Evolutionary conservation across 2,113 vertebrate genomes (phyloP), one percentile per base, ranked within the genome.

Genomic region (Phyllopteryx taeniolatus): DNA sequence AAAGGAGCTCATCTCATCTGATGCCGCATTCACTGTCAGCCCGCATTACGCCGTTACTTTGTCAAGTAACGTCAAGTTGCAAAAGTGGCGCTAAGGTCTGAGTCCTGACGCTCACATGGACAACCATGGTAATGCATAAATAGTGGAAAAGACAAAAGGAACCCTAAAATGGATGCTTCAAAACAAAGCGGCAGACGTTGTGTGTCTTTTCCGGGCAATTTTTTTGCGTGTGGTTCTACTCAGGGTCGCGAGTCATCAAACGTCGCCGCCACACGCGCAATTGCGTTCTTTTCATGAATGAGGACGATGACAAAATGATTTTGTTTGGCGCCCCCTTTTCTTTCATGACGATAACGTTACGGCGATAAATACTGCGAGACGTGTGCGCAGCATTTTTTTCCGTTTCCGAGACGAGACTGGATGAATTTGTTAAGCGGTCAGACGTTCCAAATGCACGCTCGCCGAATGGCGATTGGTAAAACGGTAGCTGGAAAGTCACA

Each of bases 11-110:
- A 9, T 67, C 19, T 15, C 3, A 35, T 60, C 44, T 66, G 73
- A 57, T 71, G 27, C 46, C 22, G 9, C 20, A 44, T 53, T 66
- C 62, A 27, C 46, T 31, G 33, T 60, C 70, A 20, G 15, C 44
- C 31, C n/a, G 31, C 27, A 60, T 80, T 47, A 74, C 22, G 19
- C 15, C 42, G 39, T 35, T 65, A 6, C 62, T 27, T 78, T 69
- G 59, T 69, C n/a, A n/a, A n/a, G n/a, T n/a, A n/a, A n/a, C 31
- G 54, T 68, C 57, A 77, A 72, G 64, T 54, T 66, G 31, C 22
- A 59, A 31, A 60, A 60, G 31, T 60, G 9, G 19, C 39, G 14
- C 35, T 69, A 20, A 63, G 35, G 71, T 71, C 39, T 19, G 49
- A 27, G 3, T 47, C 27, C 22, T 19, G 64, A 72, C 35, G 12